These are phyloP conservation scores for Semnornis frantzii DNA, from an alignment of 2,113 vertebrate genomes.

Conservation along the genomic window DNA sequence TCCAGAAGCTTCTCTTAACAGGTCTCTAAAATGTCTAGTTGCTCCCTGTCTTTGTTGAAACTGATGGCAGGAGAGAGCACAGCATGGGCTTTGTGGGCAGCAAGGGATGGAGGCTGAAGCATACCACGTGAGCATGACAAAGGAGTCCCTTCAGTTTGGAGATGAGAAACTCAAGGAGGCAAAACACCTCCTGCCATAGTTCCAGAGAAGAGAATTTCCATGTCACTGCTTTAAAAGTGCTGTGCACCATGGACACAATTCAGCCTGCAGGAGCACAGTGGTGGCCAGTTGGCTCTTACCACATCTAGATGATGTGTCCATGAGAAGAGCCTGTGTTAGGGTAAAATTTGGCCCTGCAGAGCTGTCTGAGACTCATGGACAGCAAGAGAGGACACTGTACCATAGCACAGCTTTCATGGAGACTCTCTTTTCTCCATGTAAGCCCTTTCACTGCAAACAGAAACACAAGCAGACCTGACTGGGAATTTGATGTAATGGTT, in stretches of 20 bases:
- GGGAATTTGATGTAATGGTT: neutral
- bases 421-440: neutral
- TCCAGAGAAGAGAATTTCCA: neutral
- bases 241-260: fast-evolving
- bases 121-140: neutral
- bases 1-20: neutral
- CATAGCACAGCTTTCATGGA: neutral
- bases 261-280: neutral
- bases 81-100: fast-evolving
- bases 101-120: neutral
- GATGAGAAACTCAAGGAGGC: neutral
- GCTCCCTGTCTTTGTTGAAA: neutral
- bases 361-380: neutral
- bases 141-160: neutral
- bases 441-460: neutral
- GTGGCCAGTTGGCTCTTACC: neutral
- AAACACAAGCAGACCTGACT: neutral
- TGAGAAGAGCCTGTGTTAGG: neutral
- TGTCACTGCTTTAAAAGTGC: neutral
- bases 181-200: neutral
- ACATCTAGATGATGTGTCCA: fast-evolving
- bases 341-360: neutral
- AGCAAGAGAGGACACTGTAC: neutral
- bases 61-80: neutral
- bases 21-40: neutral